Evolutionary conservation across 2,797 vertebrate species (phyloP).

Genomic region (Premnoplex brunnescens): DNA sequence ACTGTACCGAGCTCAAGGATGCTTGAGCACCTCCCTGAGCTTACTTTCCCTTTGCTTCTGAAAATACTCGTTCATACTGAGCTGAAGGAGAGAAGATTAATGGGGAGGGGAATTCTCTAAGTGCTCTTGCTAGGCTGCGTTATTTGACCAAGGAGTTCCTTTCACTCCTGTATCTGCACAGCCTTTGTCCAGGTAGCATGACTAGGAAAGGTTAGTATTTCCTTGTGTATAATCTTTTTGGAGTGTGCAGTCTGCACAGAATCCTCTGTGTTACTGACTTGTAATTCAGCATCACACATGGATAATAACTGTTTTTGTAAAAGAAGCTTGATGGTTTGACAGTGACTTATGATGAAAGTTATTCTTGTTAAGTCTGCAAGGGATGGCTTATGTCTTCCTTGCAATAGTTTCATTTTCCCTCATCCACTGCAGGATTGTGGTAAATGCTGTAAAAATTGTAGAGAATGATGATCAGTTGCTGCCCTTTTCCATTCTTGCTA

Average conservation of each 20-base stretch:
- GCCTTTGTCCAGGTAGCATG: fast-evolving
- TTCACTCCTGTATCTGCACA: background rate
- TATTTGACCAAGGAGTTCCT: background rate
- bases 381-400: background rate
- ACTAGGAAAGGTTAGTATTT: background rate
- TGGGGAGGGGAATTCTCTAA: background rate
- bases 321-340: background rate
- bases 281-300: background rate
- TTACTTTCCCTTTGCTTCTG: background rate
- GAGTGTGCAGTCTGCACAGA: background rate
- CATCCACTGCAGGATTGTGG: background rate
- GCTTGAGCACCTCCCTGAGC: background rate
- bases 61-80: background rate
- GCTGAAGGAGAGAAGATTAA: background rate
- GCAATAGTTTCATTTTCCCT: background rate
- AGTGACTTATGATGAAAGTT: background rate
- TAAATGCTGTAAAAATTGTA: background rate
- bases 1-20: fast-evolving
- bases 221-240: background rate
- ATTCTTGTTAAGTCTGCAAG: fast-evolving
- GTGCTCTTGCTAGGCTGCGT: background rate
- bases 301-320: background rate
- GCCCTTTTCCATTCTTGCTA: background rate
- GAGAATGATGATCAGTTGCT: background rate
- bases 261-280: background rate